Evolutionary conservation across 2,113 vertebrate species (phyloP), one percentile per base, ranked within the genome.

Genomic region (Sarotherodon lohbergeri): DNA sequence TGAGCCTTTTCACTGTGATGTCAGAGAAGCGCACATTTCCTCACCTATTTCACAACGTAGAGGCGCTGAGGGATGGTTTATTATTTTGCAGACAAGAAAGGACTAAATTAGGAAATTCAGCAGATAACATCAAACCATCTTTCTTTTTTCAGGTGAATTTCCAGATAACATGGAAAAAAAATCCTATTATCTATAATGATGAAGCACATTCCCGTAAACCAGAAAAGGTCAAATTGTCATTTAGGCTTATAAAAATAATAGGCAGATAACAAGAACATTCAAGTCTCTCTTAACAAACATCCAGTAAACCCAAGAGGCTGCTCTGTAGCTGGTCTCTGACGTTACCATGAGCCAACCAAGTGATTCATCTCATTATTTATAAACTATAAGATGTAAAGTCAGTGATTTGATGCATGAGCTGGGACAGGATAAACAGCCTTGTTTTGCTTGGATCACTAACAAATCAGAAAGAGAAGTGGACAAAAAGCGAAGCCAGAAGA

Each of bases 301-400:
- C 46, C 76, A 29, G 27, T 24, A 52, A 92, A 66, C 17, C 57
- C 13, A 24, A 43, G 80, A 66, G 80, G 22, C 36, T 66, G 43
- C 19, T 61, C 19, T 52, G n/a, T 24, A 52, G 19, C 52, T 27
- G 41, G 7, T 19, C 56, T 90, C 57, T 89, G 88, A 89, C n/a
- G 43, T 88, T 29, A 63, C 14, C 22, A 14, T 14, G n/a, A 83
- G 24, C 32, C 19, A 22, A 76, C 59, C 27, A 66, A 79, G 78
- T 82, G 81, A 88, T 85, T 88, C 61, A 86, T 89, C 85, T 71
- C 36, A 85, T 59, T 87, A 90, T 93, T 92, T 93, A 88, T 91
- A 88, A 89, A 91, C 56, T 84, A 71, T 78, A 85, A 55, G 52
- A 84, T 59, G 29, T 43, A 73, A 82, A 73, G 27, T 82, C 83